Conservation (phyloP, 2,888 invertebrate genomes). For the Trichopoda pennipes region DNA sequence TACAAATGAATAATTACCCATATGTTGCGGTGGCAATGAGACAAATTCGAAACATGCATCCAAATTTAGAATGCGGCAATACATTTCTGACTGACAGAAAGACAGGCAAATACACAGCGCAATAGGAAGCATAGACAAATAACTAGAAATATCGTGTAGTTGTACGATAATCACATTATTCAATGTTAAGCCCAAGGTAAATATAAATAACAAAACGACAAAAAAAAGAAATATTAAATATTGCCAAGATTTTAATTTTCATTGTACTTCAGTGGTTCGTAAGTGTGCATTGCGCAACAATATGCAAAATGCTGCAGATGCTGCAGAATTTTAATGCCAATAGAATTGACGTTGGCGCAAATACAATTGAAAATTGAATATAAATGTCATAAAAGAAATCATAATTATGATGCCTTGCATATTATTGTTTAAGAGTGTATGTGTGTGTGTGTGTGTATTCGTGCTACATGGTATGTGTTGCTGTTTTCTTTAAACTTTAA, state of each 20-base stretch:
- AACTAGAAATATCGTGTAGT: constrained; percentile 17
- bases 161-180: constrained; percentile 50
- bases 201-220: no score
- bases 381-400: constrained; percentile 12
- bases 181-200: constrained; percentile 65
- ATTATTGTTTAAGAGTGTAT: neutral
- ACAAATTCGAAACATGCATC: constrained; percentile 14
- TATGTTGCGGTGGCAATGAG: constrained; percentile 24
- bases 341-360: constrained; percentile 29
- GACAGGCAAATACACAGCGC: neutral
- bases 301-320: neutral
- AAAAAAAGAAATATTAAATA: constrained; percentile 13
- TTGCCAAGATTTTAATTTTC: constrained; percentile 51
- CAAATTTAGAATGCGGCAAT: constrained; percentile 43
- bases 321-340: constrained; percentile 28
- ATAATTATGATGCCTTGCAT: neutral
- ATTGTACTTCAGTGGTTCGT: constrained; percentile 11
- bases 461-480: constrained; percentile 10
- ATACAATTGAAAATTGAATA: constrained; percentile 19
- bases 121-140: constrained; percentile 2
- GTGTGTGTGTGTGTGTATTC: neutral
- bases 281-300: constrained; percentile 7
- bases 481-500: constrained; percentile 17
- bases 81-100: neutral
- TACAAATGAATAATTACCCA: constrained; percentile 10